A percentile compares a stretch with the other conserved stretches of the same genome.
phyloP scores from a whole-genome alignment of 37 sponge, comb jelly and placozoan species.

The Bolinopsis microptera region DNA sequence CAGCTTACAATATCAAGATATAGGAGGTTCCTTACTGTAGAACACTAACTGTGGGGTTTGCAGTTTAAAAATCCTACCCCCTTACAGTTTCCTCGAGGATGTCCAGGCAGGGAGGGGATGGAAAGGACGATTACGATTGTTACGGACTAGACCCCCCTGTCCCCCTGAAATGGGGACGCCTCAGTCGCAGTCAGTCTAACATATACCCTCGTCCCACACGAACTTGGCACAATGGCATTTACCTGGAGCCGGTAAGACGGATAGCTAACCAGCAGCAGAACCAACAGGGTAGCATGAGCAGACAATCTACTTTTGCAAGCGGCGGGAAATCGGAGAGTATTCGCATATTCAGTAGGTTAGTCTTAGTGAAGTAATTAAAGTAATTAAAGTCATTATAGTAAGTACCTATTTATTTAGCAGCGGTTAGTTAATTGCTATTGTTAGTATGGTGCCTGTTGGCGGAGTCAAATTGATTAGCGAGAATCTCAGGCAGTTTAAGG shows the following conservation, averaged over 20 bases:
- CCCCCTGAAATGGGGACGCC: conserved; percentile 26
- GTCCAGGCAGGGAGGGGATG: conserved; percentile 1
- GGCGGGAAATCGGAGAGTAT: conserved; percentile 10
- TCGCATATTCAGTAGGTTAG: conserved; percentile 26
- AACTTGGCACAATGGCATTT: conserved; percentile 56
- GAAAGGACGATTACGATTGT: not conserved
- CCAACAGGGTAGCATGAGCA: not conserved
- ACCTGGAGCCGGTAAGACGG: conserved; percentile 37
- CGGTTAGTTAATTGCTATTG: no score
- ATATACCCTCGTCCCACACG: conserved; percentile 53
- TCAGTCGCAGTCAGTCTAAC: conserved; percentile 19
- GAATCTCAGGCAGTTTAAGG: no score
- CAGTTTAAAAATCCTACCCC: not conserved
- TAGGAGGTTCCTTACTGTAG: no score
- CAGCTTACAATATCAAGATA: no score
- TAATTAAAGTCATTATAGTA: no score
- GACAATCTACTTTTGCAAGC: not conserved
- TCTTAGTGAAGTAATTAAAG: no score
- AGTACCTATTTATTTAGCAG: no score
- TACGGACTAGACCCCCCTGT: not conserved
- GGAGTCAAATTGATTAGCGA: no score
- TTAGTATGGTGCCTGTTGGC: no score
- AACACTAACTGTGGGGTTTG: no score
- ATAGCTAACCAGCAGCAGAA: conserved; percentile 45
- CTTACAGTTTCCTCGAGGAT: conserved; percentile 47